Conservation (phyloP, 2,888 invertebrate species). For the Scaptomyza flava region DNA sequence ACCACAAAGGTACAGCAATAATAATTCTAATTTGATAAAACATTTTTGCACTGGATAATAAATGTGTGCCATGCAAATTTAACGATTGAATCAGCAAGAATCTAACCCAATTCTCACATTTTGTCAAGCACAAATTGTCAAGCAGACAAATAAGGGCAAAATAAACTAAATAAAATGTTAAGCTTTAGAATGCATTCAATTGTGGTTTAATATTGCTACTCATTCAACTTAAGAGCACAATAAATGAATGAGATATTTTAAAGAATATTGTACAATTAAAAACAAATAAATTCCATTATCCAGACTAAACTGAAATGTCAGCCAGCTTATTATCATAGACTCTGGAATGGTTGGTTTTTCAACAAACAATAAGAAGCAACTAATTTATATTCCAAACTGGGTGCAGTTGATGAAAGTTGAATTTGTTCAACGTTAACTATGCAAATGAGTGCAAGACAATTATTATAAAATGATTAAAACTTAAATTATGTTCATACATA, state of each 20-base stretch:
- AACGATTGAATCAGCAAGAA: conserved; percentile 35
- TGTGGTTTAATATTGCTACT: not conserved
- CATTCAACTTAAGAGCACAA: not conserved
- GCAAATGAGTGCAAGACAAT: conserved; percentile 20
- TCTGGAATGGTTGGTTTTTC: conserved; percentile 16
- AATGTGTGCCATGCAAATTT: conserved; percentile 33
- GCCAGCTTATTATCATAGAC: conserved; percentile 42
- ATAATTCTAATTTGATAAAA: conserved; percentile 25
- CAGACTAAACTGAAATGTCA: conserved; percentile 52
- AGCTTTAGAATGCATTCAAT: not conserved
- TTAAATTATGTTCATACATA: conserved; percentile 10
- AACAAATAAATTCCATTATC: conserved; percentile 22
- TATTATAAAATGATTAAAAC: conserved; percentile 10
- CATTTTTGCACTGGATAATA: conserved; percentile 11
- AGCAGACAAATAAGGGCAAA: not conserved
- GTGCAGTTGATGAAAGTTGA: conserved; percentile 10
- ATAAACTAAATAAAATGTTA: not conserved
- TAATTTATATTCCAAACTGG: too few species aligned
- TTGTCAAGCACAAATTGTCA: not conserved
- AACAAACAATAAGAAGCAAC: not conserved
- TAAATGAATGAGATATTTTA: not conserved
- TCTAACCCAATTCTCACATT: conserved; percentile 11
- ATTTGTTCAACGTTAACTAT: conserved; percentile 9
- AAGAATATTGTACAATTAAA: too few species aligned
- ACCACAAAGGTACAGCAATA: not conserved